Evolutionary conservation across 2,888 invertebrate species (phyloP), one percentile per base, ranked within the genome.

Genomic region (Eupelmus urozonus): DNA sequence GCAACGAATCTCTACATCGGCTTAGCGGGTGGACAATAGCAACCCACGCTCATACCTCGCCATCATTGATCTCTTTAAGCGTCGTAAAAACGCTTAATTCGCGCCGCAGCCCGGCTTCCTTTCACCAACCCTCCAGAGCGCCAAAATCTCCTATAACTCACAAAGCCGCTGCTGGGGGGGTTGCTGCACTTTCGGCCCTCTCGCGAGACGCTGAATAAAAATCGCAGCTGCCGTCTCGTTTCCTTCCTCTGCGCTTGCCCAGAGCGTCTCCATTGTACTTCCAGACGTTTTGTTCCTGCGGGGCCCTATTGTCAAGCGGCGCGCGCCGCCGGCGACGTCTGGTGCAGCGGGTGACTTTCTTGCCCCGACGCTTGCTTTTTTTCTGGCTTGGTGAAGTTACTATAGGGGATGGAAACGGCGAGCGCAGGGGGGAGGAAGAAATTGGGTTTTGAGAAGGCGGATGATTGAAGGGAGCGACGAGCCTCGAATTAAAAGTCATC

Each of bases 401-500:
- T n/a, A n/a, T n/a, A n/a, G n/a, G n/a, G n/a, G n/a, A n/a, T n/a
- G n/a, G n/a, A n/a, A n/a, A n/a, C n/a, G n/a, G n/a, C 29, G 13
- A 7, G 16, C 20, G 60, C 42, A 45, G 7, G 66, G 42, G 66
- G 63, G 66, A 72, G 53, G 62, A 40, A 11, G 40, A 60, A 67
- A 51, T 69, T 55, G 67, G 76, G 49, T 7, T 27, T 27, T 27
- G 16, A 69, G 16, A n/a, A n/a, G n/a, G n/a, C n/a, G n/a, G n/a
- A n/a, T n/a, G 16, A 13, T 45, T 13, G 16, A 45, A 45, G 9
- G 13, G 45, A 13, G 20, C 45, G 60, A 53, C 53, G 60, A 66
- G 57, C 63, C 67, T 57, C 73, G 73, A 78, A 78, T 78, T 73
- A 78, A 72, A 78, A 78, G 73, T 78, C 67, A 78, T 53, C 77